Conservation (phyloP, 2,888 invertebrate genomes). For the Noctua janthina region DNA sequence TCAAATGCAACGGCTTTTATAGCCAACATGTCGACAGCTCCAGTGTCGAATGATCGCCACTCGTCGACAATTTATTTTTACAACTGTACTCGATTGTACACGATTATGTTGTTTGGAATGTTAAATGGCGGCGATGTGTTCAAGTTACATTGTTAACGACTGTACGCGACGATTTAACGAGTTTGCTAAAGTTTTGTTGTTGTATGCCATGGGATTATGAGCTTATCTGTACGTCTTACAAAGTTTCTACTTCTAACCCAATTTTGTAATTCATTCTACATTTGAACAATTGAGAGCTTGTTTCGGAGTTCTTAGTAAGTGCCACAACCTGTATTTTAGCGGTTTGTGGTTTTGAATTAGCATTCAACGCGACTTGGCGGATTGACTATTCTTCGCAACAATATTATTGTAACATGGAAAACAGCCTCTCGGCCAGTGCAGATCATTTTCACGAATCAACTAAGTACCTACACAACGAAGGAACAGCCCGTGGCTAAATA, state of each 20-base stretch:
- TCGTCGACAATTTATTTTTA: conserved; percentile 61
- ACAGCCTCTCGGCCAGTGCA: neutral
- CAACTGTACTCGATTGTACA: conserved; percentile 58
- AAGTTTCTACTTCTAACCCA: conserved; percentile 23
- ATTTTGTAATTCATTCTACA: conserved; percentile 43
- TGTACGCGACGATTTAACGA: conserved; percentile 54
- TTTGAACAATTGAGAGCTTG: conserved; percentile 12
- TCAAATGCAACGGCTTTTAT: conserved; percentile 52
- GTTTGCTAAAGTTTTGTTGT: conserved; percentile 44
- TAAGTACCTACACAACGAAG: neutral
- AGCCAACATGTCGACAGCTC: conserved; percentile 42
- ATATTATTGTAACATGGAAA: neutral
- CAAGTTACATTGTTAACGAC: conserved; percentile 59
- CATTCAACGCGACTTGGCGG: neutral
- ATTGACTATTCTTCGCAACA: neutral
- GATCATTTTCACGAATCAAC: neutral
- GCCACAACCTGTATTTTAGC: conserved; percentile 15
- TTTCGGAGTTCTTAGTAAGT: neutral
- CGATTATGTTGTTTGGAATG: conserved; percentile 59
- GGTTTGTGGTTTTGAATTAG: conserved; percentile 15
- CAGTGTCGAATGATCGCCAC: conserved; percentile 51
- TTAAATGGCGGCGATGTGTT: conserved; percentile 57
- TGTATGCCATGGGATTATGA: conserved; percentile 21
- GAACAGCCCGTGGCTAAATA: neutral
- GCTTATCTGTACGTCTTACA: conserved; percentile 42